Evolutionary conservation across 2,888 invertebrate species (phyloP).

Genomic region (Xanthia icteritia): DNA sequence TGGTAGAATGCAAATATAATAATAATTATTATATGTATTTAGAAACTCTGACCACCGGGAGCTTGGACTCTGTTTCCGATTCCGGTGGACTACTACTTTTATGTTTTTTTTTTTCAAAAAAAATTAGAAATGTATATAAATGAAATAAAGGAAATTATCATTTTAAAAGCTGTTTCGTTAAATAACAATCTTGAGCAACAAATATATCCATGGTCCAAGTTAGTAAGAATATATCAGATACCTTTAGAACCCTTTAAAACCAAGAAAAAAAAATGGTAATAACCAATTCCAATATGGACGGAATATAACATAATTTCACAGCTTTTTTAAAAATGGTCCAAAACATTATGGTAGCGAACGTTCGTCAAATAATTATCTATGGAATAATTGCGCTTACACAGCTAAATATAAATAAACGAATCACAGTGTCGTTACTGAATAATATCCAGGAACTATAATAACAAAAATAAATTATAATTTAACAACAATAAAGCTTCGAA

Average conservation of each 20-base stretch:
- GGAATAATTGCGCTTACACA: constrained; percentile 61
- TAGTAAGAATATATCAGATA: background rate
- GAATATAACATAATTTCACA: constrained; percentile 2
- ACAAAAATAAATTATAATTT: constrained; percentile 54
- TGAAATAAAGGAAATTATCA: too few species aligned
- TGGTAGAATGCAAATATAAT: background rate
- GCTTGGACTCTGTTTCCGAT: too few species aligned
- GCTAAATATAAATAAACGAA: constrained; percentile 67
- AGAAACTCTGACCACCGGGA: too few species aligned
- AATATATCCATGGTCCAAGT: background rate
- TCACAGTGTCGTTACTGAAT: constrained; percentile 75
- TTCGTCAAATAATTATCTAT: constrained; percentile 35
- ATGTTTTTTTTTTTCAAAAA: too few species aligned
- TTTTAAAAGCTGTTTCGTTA: background rate
- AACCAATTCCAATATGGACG: background rate
- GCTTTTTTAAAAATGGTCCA: constrained; percentile 28
- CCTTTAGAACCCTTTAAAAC: background rate
- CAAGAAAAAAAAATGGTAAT: background rate
- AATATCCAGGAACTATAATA: constrained; percentile 55
- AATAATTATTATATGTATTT: background rate
- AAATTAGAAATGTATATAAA: too few species aligned
- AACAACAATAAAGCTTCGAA: constrained; percentile 35
- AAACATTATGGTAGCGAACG: constrained; percentile 17
- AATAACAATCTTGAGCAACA: background rate
- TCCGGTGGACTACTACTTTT: too few species aligned